Evolutionary conservation across 2,797 vertebrate species (phyloP), one percentile per base, ranked within the genome.

Genomic region (Acrossocheilus wenchowensis): DNA sequence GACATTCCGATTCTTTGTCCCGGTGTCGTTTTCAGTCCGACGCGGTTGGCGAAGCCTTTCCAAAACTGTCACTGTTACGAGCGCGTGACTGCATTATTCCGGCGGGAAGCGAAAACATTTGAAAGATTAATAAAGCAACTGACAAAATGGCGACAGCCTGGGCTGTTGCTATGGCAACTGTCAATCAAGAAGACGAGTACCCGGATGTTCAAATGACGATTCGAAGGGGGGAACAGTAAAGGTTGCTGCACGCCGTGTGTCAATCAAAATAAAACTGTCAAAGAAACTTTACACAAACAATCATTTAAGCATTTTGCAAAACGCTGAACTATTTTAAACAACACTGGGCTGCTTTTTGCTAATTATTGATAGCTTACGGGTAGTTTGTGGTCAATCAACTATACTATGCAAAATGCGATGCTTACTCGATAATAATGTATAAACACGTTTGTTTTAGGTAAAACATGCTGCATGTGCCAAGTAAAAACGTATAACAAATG

Each of bases 121-220:
- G 94, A 95, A 96, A 95, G 94, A 87, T 89, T 78, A 84, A 90
- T 94, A 95, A 94, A 90, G 93, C 94, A 94, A 93, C 95, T 94
- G 94, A 96, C 95, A 96, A 96, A 96, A 96, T 96, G 96, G 96
- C 96, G 96, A 96, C 95, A 92, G 94, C 94, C 94, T 95, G 91
- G 92, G 91, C 93, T 94, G 95, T 96, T 96, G 93, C 95, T 93
- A 96, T 96, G 93, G 95, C 93, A 95, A 96, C 95, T 95, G 95
- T 96, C 96, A 95, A 95, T 96, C 96, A 96, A 95, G 93, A 90
- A 89, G 79, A 3, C 78, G 88, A 93, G 82, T 91, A 80, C 95
- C 95, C 95, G 96, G 95, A 96, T 96, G 95, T 88, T 92, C 71
- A 92, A 91, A 94, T 96, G 95, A 95, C 94, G 94, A 93, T 93